Evolutionary conservation across 2,113 vertebrate genomes (phyloP), one percentile per base, ranked within the genome.

Genomic region (Odocoileus hemionus): DNA sequence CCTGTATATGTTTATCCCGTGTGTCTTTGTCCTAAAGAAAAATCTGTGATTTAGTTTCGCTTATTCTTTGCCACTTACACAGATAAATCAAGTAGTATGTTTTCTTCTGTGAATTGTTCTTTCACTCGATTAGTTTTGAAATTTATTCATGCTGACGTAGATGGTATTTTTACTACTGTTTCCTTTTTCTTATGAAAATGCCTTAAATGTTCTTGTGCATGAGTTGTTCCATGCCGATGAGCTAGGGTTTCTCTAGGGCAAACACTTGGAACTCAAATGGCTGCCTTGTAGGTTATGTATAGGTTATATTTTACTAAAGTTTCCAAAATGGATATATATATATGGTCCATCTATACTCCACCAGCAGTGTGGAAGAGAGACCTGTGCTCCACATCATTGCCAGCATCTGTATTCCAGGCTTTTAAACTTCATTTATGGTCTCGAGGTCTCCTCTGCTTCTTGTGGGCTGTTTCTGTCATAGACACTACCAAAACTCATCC

Each of bases 1-100:
- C 67, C 23, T 80, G 3, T 85, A 2, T 80, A 47, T 83, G 9
- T 54, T 85, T 80, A 86, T 74, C 36, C 21, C 36, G 1, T 67
- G 47, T 67, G 11, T 93, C 17, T 91, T 76, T 78, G 5, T 83
- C n/a, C 12, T 67, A 70, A 96, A 76, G 28, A 93, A 86, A 88
- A 67, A 47, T 85, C 30, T 89, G 13, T 89, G 47, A 57, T 80
- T 95, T 61, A 43, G 2, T 86, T 93, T 90, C 60, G n/a, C 14
- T 9, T 83, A 3, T 47, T 91, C 57, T 86, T 92, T 78, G 13
- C 8, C 28, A 64, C 64, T 88, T 91, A 79, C 50, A 54, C 45
- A 92, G 36, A 83, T 30, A 55, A 94, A 64, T 15, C 25, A 28
- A 55, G 60, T 0, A 57, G 15, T 74, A 30, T 36, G 45, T 74